Evolutionary conservation across 37 sponge, comb jelly and placozoan genomes (phyloP), one percentile per base, ranked within the genome.

Genomic region (Petrosia ficiformis): DNA sequence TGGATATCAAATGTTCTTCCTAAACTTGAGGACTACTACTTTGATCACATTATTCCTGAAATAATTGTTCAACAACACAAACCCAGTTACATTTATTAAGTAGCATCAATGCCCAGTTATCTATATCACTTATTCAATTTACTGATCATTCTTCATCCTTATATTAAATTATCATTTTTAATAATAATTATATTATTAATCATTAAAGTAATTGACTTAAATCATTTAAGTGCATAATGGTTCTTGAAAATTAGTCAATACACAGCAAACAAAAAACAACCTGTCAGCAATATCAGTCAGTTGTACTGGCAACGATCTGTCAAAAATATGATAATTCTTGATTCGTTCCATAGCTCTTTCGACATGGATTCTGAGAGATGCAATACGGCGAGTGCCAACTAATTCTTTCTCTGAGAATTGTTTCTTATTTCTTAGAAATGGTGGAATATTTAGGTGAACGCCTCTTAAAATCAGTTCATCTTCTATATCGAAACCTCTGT

Each of bases 401-500:
- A 38, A 41, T 4, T 52, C 59, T 29, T 4, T n/a, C 26, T 35
- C 59, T 16, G 54, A 3, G 1, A 67, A 36, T 36, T 78, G 70
- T 1, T 38, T 24, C 24, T 41, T 1, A 1, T 43, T 38, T 42
- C 56, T 24, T 24, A 67, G 68, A 1, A 48, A 33, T 2, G 78
- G 78, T 19, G 78, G 78, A 44, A 78, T 67, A 33, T 78, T 78
- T 40, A 78, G 2, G 10, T 28, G 16, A 58, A 71, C 72, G 22
- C 80, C 72, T 24, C 10, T 28, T 3, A 42, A 26, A 35, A 25
- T 24, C 22, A 68, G 36, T 29, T 59, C 52, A 54, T 86, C 80
- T 6, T 16, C 52, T 4, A 85, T 65, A 19, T 70, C 73, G 26
- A 84, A 77, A 16, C 87, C 77, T 38, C 80, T 42, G 60, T 86